phyloP scores from a whole-genome alignment of 2,113 vertebrate species.

The Pardalotus punctatus region DNA sequence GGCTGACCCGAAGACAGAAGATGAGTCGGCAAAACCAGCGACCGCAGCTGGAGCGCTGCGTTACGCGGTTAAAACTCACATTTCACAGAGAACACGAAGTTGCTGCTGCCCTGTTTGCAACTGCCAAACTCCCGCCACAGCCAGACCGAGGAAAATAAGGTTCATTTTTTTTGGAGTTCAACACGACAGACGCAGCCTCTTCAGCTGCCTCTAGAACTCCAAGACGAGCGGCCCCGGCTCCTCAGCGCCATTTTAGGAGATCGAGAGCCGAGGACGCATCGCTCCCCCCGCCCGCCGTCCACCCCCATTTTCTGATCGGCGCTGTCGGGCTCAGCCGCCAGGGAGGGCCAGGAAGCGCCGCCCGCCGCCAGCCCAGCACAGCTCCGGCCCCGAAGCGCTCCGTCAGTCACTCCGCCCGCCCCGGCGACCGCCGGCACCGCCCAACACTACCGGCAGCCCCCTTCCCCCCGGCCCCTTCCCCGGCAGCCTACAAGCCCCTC shows the following conservation, averaged over 20 bases:
- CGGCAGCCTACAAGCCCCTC: neutral
- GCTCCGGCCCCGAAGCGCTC: neutral
- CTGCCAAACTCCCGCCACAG: neutral
- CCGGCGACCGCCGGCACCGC: neutral
- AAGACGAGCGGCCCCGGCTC: neutral
- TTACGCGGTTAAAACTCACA: neutral
- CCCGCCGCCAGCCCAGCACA: neutral
- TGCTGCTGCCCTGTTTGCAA: no score
- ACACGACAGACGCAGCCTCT: accelerated
- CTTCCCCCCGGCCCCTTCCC: neutral
- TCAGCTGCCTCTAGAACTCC: neutral
- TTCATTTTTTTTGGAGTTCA: accelerated
- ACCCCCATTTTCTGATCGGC: neutral
- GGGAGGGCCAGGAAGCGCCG: neutral
- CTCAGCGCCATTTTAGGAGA: constrained; percentile 27
- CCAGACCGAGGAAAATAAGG: accelerated
- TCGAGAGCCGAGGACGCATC: neutral
- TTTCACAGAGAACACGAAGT: neutral
- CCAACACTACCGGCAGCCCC: neutral
- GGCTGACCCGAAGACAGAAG: neutral
- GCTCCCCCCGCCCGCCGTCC: neutral
- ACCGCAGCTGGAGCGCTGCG: neutral
- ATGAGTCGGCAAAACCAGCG: neutral
- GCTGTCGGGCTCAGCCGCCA: neutral
- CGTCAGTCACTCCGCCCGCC: neutral